Evolutionary conservation across 2,888 invertebrate species (phyloP), one percentile per base, ranked within the genome.

Genomic region (Meiosimyza platycephala): DNA sequence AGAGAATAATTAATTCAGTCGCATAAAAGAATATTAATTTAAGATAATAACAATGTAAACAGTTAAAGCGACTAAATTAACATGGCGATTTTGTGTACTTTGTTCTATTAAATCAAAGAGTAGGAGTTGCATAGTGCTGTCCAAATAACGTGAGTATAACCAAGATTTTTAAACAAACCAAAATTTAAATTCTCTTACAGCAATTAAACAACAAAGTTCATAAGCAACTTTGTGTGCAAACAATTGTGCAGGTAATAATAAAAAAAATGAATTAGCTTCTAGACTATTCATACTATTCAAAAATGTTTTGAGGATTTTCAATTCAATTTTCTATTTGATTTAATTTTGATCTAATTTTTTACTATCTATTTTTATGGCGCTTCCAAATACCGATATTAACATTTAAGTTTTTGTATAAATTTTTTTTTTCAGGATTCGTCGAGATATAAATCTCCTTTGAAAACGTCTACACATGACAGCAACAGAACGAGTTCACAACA

Each of bases 131-230:
- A 77, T 80, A 76, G 79, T 77, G 74, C 78, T 62, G 70, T 54
- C 62, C 48, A 50, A 57, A 48, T 50, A 63, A 82, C 78, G 82
- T 82, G 82, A 82, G 82, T 82, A 82, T 82, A 77, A 76, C 76
- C 75, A 79, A 79, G 76, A 76, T 75, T 75, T 74, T 73, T 75
- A 77, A 74, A 75, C 28, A 66, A 72, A 75, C 65, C 75, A 74
- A 73, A 69, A 70, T 76, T 76, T 65, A 77, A 73, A 60, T 77
- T 79, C 55, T 79, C 55, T 79, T 78, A 69, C 79, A 79, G 79
- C 64, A 65, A 62, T 67, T 73, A 64, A 60, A 72, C 72, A 73
- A 69, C 60, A 62, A 48, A 72, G 63, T 55, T 60, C 22, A 51
- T 51, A 54, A 51, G 67, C 55, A 47, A 60, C 66, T 69, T 67